Base-by-base conservation (phyloP, 2,797 vertebrate genomes). In the Huso huso region DNA sequence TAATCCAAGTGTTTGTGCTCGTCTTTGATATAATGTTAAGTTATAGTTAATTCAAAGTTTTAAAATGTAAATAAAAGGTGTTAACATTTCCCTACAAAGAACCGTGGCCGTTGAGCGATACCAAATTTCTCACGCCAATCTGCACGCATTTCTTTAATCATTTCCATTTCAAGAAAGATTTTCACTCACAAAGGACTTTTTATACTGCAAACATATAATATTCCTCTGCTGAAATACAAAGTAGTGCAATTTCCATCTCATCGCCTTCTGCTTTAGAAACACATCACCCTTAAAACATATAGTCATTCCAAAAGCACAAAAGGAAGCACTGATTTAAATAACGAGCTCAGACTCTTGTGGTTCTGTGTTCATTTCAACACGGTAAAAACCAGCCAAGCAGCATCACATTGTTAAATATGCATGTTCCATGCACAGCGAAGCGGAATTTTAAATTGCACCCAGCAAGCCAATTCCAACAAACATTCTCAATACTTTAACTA, bases 261-360 rank as follows among this genome's bases (percentile, higher is more conserved):
- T 18, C 18, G 23, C 61, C 61, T 48, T 3, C 61, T 37, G 61
- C 61, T 62, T 62, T 62, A 37, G 48, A 62, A 62, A 62, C 11
- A 12, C 11, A 12, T 48, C 18, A 62, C 7, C 61, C 61, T 62
- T 62, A 62, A 23, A 62, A 37, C 37, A 62, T 10, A 23, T 10
- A 23, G 18, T 37, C 18, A 62, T 62, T 62, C 61, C 15, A 62
- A 48, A 8, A 12, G 48, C 18, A 62, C 48, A 62, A 62, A 62
- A 62, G 13, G 61, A 62, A 18, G 13, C 6, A 37, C 61, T 62
- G 61, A 62, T 62, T 62, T 62, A 62, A 62, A 62, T 62, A 48
- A 62, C 23, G 23, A 62, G 18, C 11, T 62, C 61, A 62, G 61
- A 37, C 61, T 62, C 18, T 6, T 18, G 13, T 23, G 18, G 59